A percentile compares a stretch with the other conserved stretches of the same genome.
Conservation (phyloP, 23 tunicate species). For the Phallusia fumigata region DNA sequence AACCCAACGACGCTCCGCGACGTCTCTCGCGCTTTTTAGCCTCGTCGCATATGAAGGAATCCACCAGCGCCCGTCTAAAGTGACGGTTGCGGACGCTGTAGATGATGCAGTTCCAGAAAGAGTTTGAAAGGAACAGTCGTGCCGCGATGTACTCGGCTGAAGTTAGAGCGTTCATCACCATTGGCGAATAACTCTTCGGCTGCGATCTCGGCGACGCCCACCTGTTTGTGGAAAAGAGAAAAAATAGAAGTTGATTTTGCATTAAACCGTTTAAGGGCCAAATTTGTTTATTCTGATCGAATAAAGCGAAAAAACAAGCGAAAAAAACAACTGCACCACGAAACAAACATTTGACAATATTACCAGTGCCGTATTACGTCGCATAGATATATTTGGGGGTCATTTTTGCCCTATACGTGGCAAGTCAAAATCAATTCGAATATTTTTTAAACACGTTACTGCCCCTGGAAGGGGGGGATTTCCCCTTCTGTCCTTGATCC, state of each 20-base stretch:
- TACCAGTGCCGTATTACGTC: too few relatives aligned
- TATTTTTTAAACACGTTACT: too few relatives aligned
- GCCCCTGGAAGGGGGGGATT: too few relatives aligned
- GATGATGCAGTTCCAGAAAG: constrained; percentile 93
- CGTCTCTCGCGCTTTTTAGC: constrained; percentile 32
- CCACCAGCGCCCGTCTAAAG: constrained; percentile 73
- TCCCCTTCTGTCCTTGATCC: too few relatives aligned
- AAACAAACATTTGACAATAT: too few relatives aligned
- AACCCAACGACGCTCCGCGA: constrained; percentile 4
- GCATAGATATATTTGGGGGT: too few relatives aligned
- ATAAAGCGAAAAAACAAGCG: too few relatives aligned
- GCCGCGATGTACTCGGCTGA: constrained; percentile 48
- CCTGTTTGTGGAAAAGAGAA: constrained; percentile 22
- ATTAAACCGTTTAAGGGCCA: too few relatives aligned
- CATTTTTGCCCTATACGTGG: too few relatives aligned
- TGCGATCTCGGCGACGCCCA: neutral
- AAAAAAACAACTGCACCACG: too few relatives aligned
- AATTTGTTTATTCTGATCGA: too few relatives aligned
- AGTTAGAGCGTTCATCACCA: constrained; percentile 12
- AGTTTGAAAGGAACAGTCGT: constrained; percentile 71
- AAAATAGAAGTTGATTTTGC: neutral
- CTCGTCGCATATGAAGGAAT: constrained; percentile 56
- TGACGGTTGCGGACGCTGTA: constrained; percentile 79
- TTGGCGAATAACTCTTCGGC: constrained; percentile 33
- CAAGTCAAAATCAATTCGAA: too few relatives aligned